A percentile compares a stretch with the other conserved stretches of the same genome.
These are phyloP conservation scores for Plutomurus gul DNA, from an alignment of 1,140 invertebrate species.

Conservation along the genomic window DNA sequence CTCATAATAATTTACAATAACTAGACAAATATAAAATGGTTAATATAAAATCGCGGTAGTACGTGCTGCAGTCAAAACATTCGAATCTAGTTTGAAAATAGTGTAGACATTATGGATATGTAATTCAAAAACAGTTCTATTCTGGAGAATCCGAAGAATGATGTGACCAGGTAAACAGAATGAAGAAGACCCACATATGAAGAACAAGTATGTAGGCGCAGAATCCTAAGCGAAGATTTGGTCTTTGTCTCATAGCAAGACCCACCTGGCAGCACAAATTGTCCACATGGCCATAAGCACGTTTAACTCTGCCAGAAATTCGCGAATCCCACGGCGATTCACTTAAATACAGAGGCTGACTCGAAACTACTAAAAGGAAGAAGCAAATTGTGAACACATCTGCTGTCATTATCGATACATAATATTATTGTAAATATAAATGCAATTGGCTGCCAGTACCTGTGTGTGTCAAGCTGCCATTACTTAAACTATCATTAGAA, in stretches of 20 bases:
- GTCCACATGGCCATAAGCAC: constrained; percentile 46
- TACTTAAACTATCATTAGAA: constrained; percentile 8
- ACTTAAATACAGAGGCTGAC: constrained; percentile 49
- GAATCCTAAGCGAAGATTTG: constrained; percentile 50
- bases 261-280: constrained; percentile 50
- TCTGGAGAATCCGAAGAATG: constrained; percentile 18
- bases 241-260: constrained; percentile 48
- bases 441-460: constrained; percentile 9
- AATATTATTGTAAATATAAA: no score
- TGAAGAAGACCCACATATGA: constrained; percentile 51
- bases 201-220: constrained; percentile 45
- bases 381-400: constrained; percentile 8
- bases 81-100: no score
- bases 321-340: constrained; percentile 53
- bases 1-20: no score
- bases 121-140: neutral
- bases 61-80: no score
- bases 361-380: constrained; percentile 47
- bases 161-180: constrained; percentile 50
- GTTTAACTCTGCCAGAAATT: constrained; percentile 42
- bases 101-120: no score
- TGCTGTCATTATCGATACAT: no score
- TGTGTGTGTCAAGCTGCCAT: constrained; percentile 39
- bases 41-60: no score
- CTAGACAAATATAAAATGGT: no score